A percentile compares a stretch with the other conserved stretches of the same genome.
These are phyloP conservation scores for Oryzias sinensis DNA, from an alignment of 2,797 vertebrate genomes.

Conservation along the genomic window DNA sequence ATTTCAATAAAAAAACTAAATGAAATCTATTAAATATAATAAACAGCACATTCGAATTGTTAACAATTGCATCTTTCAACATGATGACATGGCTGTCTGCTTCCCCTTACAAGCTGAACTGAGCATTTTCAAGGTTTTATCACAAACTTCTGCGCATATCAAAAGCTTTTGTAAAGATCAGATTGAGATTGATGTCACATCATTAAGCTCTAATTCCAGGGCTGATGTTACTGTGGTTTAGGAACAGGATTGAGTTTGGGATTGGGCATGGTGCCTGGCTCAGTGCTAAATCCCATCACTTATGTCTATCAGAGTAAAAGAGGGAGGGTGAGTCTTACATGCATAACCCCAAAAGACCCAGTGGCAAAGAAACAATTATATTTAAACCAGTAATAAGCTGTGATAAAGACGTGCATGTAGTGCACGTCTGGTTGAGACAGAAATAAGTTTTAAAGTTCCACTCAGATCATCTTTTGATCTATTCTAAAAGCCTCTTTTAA, in stretches of 20 bases:
- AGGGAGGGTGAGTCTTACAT: constrained; percentile 40
- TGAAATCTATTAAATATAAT: too few relatives aligned
- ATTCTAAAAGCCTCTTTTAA: too few relatives aligned
- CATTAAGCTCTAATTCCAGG: constrained; percentile 53
- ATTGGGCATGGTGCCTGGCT: constrained; percentile 52
- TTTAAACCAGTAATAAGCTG: constrained; percentile 24
- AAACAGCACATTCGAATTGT: too few relatives aligned
- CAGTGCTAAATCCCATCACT: constrained; percentile 61
- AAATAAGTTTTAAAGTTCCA: too few relatives aligned
- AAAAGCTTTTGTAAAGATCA: constrained; percentile 40
- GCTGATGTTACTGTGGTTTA: constrained; percentile 46
- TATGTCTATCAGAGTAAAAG: constrained; percentile 52
- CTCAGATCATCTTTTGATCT: too few relatives aligned
- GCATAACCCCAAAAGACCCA: constrained; percentile 7
- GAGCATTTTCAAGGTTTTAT: background rate
- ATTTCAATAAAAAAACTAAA: too few relatives aligned
- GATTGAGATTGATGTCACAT: constrained; percentile 43
- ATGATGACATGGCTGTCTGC: too few relatives aligned
- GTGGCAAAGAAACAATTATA: constrained; percentile 32
- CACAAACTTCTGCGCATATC: background rate
- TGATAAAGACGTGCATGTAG: constrained; percentile 18
- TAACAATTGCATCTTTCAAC: too few relatives aligned
- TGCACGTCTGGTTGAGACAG: constrained; percentile 18
- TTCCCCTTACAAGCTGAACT: too few relatives aligned
- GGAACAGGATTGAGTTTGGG: constrained; percentile 50